phyloP scores from a whole-genome alignment of 2,797 vertebrate species.

The Botia kubotai region DNA sequence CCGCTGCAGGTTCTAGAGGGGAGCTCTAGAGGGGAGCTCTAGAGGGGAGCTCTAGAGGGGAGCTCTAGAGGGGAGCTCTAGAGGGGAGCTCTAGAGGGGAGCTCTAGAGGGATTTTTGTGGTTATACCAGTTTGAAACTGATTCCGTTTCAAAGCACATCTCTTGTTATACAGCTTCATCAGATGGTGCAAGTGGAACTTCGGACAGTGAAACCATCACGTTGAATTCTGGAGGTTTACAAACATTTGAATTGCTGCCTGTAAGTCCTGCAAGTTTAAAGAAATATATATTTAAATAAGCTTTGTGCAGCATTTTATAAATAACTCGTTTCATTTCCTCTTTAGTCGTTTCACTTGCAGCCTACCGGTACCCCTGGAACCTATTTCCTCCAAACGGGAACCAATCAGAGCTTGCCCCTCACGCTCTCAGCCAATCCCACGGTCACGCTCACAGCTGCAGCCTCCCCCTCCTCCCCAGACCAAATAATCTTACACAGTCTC shows the following conservation, averaged over 20 bases:
- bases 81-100: neutral
- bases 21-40: neutral
- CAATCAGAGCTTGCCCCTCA: constrained; percentile 90
- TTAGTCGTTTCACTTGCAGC: constrained; percentile 97
- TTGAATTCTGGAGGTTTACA: constrained; percentile 92
- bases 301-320: neutral
- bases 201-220: constrained; percentile 91
- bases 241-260: constrained; percentile 97
- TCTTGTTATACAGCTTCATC: constrained; percentile 3
- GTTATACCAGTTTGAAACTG: neutral
- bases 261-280: constrained; percentile 71
- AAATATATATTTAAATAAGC: neutral
- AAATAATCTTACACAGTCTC: constrained; percentile 96
- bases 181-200: constrained; percentile 45
- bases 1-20: neutral
- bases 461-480: constrained; percentile 92
- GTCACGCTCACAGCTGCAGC: constrained; percentile 88
- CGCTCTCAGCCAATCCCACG: constrained; percentile 84
- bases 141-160: neutral
- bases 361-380: constrained; percentile 93
- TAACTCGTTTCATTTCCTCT: constrained; percentile 39
- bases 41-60: neutral
- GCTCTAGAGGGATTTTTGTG: neutral
- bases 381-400: constrained; percentile 93
- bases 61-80: neutral